A percentile compares a stretch with the other conserved stretches of the same genome.
Conservation (phyloP, 2,113 vertebrate genomes). For the Callionymus lyra region DNA sequence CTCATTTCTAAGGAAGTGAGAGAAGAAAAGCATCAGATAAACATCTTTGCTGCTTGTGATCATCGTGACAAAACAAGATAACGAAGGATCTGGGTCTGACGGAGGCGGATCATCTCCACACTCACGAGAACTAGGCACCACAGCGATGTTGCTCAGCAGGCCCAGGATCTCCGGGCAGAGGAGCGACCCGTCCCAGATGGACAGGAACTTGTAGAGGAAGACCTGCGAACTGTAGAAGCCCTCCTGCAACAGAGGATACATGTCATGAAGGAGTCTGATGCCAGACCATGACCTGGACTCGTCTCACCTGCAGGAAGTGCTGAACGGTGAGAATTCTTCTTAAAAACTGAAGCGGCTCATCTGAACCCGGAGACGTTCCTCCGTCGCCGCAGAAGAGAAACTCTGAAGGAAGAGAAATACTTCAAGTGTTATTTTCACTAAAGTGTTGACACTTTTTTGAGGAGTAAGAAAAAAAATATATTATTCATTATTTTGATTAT, state of each 20-base stretch:
- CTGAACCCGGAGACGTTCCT: constrained; percentile 46
- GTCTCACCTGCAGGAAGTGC: constrained; percentile 82
- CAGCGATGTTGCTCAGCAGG: constrained; percentile 78
- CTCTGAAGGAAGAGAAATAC: constrained; percentile 57
- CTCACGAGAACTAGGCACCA: constrained; percentile 73
- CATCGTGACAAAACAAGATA: too few species aligned
- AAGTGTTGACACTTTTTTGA: too few species aligned
- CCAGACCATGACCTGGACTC: background rate
- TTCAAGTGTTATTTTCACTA: too few species aligned
- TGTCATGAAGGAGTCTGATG: background rate
- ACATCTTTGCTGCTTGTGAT: too few species aligned
- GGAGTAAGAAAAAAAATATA: background rate
- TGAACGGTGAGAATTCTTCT: constrained; percentile 69
- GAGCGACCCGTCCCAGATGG: constrained; percentile 78
- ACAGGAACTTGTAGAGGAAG: constrained; percentile 83
- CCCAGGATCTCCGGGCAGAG: constrained; percentile 74
- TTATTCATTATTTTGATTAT: too few species aligned
- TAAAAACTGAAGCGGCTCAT: constrained; percentile 74
- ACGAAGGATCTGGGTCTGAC: background rate
- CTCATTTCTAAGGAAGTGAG: constrained; percentile 68
- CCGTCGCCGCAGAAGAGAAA: constrained; percentile 71
- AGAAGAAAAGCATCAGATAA: too few species aligned
- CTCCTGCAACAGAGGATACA: constrained; percentile 64
- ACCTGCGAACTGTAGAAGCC: constrained; percentile 79
- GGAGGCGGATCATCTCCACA: constrained; percentile 9